Conservation (phyloP, 2,113 vertebrate species). For the Cnemophilus loriae region DNA sequence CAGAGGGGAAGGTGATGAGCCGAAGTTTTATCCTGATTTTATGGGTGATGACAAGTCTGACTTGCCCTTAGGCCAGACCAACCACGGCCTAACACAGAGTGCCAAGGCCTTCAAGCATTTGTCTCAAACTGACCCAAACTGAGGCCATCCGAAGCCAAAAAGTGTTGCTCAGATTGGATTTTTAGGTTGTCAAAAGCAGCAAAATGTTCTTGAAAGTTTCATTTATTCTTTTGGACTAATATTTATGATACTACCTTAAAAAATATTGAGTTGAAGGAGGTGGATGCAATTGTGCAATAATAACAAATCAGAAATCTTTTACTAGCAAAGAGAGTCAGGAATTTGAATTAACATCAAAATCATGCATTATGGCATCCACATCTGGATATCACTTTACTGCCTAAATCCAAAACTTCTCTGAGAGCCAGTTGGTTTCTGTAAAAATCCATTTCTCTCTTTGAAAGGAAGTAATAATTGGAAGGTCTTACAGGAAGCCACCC, state of each 20-base stretch:
- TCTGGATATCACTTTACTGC: constrained; percentile 41
- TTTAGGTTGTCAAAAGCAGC: background rate
- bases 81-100: background rate
- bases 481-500: constrained; percentile 60
- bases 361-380: constrained; percentile 38
- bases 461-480: constrained; percentile 61
- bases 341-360: constrained; percentile 40
- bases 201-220: background rate
- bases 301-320: background rate
- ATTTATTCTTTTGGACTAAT: background rate
- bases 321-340: constrained; percentile 18
- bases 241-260: background rate
- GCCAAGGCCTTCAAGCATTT: background rate
- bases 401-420: background rate
- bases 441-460: constrained; percentile 52
- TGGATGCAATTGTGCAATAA: background rate
- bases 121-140: background rate
- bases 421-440: constrained; percentile 39
- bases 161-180: accelerated
- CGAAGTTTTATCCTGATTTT: background rate
- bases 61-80: background rate
- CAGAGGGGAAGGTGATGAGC: background rate
- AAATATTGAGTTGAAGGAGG: background rate
- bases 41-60: background rate
- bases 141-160: background rate